Percentiles rank a stretch among this genome's conserved stretches.
Evolutionary conservation across 1,140 invertebrate genomes (phyloP).

Genomic region (Copidosoma floridanum): DNA sequence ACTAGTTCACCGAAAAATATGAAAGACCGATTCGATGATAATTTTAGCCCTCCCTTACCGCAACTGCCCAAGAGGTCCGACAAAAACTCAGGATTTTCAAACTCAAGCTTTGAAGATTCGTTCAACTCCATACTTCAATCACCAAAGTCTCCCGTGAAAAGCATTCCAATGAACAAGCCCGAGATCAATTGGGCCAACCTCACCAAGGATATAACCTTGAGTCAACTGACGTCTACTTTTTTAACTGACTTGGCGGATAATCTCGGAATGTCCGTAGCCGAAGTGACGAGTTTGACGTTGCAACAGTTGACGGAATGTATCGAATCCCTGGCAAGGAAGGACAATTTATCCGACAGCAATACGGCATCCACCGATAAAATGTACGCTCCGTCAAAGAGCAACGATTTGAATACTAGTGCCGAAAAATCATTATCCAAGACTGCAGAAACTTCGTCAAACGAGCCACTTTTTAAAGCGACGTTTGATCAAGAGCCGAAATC

Average conservation of each 20-base stretch:
- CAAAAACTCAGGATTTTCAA: slow-evolving; percentile 33
- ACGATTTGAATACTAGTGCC: background rate
- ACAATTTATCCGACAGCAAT: slow-evolving; percentile 15
- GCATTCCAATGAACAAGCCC: slow-evolving; percentile 2
- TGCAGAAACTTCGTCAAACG: slow-evolving; percentile 27
- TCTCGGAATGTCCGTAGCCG: slow-evolving; percentile 71
- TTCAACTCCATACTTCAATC: slow-evolving; percentile 47
- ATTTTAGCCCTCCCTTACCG: slow-evolving; percentile 48
- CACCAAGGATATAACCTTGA: slow-evolving; percentile 73
- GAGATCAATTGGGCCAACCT: slow-evolving; percentile 28
- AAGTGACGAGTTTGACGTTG: slow-evolving; percentile 80
- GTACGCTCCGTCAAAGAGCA: background rate
- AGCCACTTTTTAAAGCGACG: slow-evolving; percentile 59
- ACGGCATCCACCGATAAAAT: slow-evolving; percentile 40
- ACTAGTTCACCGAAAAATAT: slow-evolving; percentile 36
- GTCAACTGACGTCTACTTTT: slow-evolving; percentile 76
- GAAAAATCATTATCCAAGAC: slow-evolving; percentile 17
- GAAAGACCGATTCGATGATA: slow-evolving; percentile 45
- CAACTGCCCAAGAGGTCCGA: slow-evolving; percentile 40
- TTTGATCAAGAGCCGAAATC: slow-evolving; percentile 53
- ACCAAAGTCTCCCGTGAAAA: slow-evolving; percentile 9
- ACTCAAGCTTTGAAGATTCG: slow-evolving; percentile 49
- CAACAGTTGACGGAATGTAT: slow-evolving; percentile 80
- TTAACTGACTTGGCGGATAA: slow-evolving; percentile 74
- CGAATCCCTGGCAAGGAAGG: slow-evolving; percentile 50